Base-by-base conservation (phyloP, 1,140 invertebrate species). In the Penaeus indicus region DNA sequence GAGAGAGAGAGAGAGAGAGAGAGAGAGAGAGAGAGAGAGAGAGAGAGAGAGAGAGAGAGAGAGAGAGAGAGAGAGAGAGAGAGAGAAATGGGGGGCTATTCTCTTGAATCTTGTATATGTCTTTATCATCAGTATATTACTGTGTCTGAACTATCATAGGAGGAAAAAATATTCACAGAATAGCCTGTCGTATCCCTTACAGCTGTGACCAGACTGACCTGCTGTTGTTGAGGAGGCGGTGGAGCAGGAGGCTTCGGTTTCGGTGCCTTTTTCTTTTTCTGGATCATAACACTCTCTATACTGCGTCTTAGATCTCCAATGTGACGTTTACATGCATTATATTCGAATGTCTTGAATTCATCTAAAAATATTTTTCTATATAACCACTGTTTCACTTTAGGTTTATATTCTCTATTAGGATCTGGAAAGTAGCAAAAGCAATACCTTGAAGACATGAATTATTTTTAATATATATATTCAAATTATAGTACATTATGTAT, bases 221-320 rank as follows among this genome's bases (percentile, higher is more conserved):
- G 88, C 27, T 85, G 84, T 18, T 83, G 84, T 8, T 84, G 89
- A 18, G 89, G 69, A 42, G 89, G 89, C 22, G 89, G 69, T 27
- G 89, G 84, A 62, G 89, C 80, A n/a, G 89, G 80, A n/a, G 89
- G 84, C 54, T 90, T 90, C 18, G 89, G 89, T 38, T 90, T 90
- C 18, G 84, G 89, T n/a, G 89, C 63, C 78, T 86, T 90, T 63
- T 90, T 90, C 62, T 90, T 90, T 42, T 90, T 90, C 63, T 90
- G 89, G 22, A 75, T 61, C 80, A 90, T 90, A 3, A 83, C 89
- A 25, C 67, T 86, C 13, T 90, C 89, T 67, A 90, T 85, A 75
- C 67, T 90, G 10, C 84, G 84, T 62, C 89, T 67, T 18, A 90
- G 67, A 67, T 90, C 89, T 19, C 84, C 89, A 22, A 86, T 64